phyloP scores from a whole-genome alignment of 2,113 vertebrate species.

The Oenanthe melanoleuca region DNA sequence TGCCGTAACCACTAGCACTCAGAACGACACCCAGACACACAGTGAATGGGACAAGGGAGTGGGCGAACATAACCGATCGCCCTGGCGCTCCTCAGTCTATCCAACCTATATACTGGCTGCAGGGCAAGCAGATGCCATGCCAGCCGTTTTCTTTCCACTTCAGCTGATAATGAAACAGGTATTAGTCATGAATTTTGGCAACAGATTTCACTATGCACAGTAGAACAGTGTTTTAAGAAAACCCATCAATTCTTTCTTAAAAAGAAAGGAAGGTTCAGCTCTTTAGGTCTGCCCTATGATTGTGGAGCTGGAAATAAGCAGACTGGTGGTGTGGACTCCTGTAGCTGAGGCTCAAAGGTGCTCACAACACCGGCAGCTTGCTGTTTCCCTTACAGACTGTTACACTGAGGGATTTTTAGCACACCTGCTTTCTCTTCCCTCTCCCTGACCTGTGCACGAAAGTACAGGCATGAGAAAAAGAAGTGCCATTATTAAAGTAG shows the following conservation, averaged over 20 bases:
- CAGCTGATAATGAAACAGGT: not conserved
- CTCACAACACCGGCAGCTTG: not conserved
- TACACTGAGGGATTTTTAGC: not conserved
- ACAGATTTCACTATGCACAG: not conserved
- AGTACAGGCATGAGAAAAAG: not conserved
- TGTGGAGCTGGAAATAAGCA: not conserved
- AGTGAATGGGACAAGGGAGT: not conserved
- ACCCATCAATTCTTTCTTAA: not conserved
- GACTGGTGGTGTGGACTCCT: not conserved
- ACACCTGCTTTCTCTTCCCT: not conserved
- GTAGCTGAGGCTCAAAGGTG: not conserved
- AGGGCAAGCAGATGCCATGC: not conserved
- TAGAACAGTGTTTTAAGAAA: not conserved
- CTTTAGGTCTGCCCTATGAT: not conserved
- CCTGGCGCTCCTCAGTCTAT: rapidly evolving
- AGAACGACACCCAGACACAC: not conserved
- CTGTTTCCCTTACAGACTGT: rapidly evolving
- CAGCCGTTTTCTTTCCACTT: not conserved
- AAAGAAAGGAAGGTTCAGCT: not conserved
- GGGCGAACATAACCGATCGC: not conserved
- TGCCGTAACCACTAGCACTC: not conserved
- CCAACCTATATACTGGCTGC: not conserved
- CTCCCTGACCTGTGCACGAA: not conserved
- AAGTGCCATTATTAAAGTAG: rapidly evolving
- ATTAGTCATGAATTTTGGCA: not conserved